These are phyloP conservation scores for Petrosia ficiformis DNA, from an alignment of 37 sponge, comb jelly and placozoan genomes.

Conservation along the genomic window DNA sequence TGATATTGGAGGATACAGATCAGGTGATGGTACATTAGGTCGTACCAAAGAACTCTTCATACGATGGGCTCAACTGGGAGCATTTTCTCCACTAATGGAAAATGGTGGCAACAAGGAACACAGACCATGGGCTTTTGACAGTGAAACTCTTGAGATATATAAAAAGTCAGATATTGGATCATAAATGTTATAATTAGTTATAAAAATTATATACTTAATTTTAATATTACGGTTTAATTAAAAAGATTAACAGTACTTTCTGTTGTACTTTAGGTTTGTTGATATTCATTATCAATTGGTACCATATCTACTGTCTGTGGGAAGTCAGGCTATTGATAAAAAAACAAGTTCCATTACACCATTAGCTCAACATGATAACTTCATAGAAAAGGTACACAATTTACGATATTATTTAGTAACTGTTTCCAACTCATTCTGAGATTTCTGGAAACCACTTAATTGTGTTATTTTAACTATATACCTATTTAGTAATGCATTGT, in stretches of 20 bases:
- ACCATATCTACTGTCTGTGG: slow-evolving; percentile 72
- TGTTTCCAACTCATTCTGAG: too few species aligned
- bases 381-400: slow-evolving; percentile 63
- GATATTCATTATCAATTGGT: slow-evolving; percentile 67
- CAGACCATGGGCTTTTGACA: slow-evolving; percentile 86
- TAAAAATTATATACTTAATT: not conserved
- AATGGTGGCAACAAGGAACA: slow-evolving; percentile 88
- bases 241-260: not conserved
- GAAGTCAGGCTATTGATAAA: slow-evolving; percentile 49
- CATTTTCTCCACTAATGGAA: slow-evolving; percentile 92
- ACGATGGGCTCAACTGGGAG: slow-evolving; percentile 78
- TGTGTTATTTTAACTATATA: not conserved
- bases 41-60: slow-evolving; percentile 75
- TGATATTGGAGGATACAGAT: slow-evolving; percentile 83
- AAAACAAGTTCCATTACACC: slow-evolving; percentile 69
- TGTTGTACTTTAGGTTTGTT: slow-evolving; percentile 61
- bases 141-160: slow-evolving; percentile 71
- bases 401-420: not conserved
- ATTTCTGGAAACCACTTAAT: not conserved
- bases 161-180: slow-evolving; percentile 30
- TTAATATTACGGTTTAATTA: not conserved
- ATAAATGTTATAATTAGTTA: not conserved
- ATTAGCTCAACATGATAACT: slow-evolving; percentile 62
- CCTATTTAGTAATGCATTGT: not conserved
- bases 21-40: slow-evolving; percentile 59